Evolutionary conservation across 2,888 invertebrate species (phyloP).

Genomic region (Hedya salicella): DNA sequence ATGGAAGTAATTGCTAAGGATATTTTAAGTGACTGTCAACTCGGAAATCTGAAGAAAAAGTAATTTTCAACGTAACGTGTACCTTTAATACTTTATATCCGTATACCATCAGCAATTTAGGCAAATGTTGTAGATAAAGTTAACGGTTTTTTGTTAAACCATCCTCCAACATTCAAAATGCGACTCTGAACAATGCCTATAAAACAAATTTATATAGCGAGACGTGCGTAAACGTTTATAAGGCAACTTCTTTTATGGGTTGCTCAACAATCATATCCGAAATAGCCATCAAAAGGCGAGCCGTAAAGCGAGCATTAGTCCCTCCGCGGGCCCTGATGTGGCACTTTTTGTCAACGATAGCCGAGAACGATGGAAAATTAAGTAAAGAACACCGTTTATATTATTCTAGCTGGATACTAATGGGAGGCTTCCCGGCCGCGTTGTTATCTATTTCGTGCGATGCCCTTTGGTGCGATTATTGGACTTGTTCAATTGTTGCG

Average conservation of each 20-base stretch:
- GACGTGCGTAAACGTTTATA: conserved; percentile 60
- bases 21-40: not conserved
- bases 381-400: conserved; percentile 33
- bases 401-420: conserved; percentile 22
- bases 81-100: not conserved
- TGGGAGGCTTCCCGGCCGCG: conserved; percentile 11
- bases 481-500: not conserved
- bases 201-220: conserved; percentile 50
- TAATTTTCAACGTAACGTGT: conserved; percentile 11
- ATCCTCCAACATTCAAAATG: conserved; percentile 23
- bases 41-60: not conserved
- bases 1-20: not conserved
- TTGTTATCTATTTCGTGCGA: conserved; percentile 12
- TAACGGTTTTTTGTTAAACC: conserved; percentile 26
- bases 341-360: conserved; percentile 53
- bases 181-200: conserved; percentile 45
- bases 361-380: conserved; percentile 35
- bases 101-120: conserved; percentile 21
- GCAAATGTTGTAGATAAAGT: conserved; percentile 28
- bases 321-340: conserved; percentile 67
- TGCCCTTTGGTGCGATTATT: conserved; percentile 13
- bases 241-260: conserved; percentile 69
- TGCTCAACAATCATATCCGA: conserved; percentile 73
- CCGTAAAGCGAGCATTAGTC: conserved; percentile 77
- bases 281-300: conserved; percentile 75